Conservation (phyloP, 2,888 invertebrate species). For the Napeogenes sylphis region DNA sequence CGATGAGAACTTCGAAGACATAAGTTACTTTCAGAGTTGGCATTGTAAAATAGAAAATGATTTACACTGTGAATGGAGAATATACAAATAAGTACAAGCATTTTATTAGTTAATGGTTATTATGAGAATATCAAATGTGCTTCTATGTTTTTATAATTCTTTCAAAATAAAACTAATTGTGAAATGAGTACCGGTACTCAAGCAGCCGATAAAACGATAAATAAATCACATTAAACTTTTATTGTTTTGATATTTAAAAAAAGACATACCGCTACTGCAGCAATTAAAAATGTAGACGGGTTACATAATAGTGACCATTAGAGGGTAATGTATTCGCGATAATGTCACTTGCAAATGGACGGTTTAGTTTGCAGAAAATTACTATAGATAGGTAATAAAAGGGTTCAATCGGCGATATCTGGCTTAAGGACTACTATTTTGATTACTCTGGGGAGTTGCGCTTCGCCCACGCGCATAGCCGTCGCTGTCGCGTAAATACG, state of each 20-base stretch:
- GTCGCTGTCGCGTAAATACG: slow-evolving; percentile 63
- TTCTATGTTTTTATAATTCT: slow-evolving; percentile 1
- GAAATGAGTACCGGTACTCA: background rate
- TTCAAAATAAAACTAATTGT: background rate
- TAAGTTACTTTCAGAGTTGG: slow-evolving; percentile 2
- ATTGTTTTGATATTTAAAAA: slow-evolving; percentile 25
- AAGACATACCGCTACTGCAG: slow-evolving; percentile 22
- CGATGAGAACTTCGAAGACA: slow-evolving; percentile 25
- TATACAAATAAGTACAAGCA: too few species aligned
- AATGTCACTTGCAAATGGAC: slow-evolving; percentile 27
- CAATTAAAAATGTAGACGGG: slow-evolving; percentile 25
- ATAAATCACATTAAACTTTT: slow-evolving; percentile 7
- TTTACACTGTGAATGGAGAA: background rate
- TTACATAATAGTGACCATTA: slow-evolving; percentile 24
- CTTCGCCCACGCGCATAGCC: slow-evolving; percentile 39
- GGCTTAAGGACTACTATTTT: slow-evolving; percentile 47
- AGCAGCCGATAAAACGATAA: slow-evolving; percentile 14
- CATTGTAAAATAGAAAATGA: background rate
- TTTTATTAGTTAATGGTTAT: too few species aligned
- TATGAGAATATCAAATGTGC: too few species aligned
- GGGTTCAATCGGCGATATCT: slow-evolving; percentile 41
- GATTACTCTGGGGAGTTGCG: slow-evolving; percentile 53
- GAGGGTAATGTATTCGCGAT: slow-evolving; percentile 23
- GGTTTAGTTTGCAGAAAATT: slow-evolving; percentile 26
- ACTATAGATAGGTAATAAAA: slow-evolving; percentile 37